Percentiles rank a stretch among this genome's conserved stretches.
phyloP scores from a whole-genome alignment of 2,888 invertebrate genomes.

The Drosophila recens region DNA sequence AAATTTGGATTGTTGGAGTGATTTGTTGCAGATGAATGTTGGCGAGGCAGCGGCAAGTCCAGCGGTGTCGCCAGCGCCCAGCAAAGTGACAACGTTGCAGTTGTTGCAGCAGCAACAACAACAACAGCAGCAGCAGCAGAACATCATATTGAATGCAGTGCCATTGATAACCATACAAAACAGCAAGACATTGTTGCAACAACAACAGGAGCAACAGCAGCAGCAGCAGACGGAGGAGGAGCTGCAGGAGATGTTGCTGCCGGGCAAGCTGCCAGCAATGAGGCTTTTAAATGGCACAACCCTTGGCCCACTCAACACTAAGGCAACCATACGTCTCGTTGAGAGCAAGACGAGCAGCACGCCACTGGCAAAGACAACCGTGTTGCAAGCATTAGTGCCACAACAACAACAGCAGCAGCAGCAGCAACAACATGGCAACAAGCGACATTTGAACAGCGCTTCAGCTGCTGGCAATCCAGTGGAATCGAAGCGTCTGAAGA shows the following conservation, averaged over 20 bases:
- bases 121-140: conserved; percentile 77
- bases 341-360: conserved; percentile 61
- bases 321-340: conserved; percentile 80
- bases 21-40: conserved; percentile 82
- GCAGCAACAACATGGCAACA: conserved; percentile 73
- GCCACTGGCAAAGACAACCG: conserved; percentile 50
- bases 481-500: conserved; percentile 83
- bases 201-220: conserved; percentile 63
- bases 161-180: conserved; percentile 84
- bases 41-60: conserved; percentile 64
- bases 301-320: conserved; percentile 63
- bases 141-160: conserved; percentile 82
- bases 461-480: conserved; percentile 57
- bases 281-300: conserved; percentile 67
- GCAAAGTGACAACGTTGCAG: conserved; percentile 61
- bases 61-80: conserved; percentile 60
- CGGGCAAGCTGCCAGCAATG: conserved; percentile 61
- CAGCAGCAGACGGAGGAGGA: conserved; percentile 54
- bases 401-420: conserved; percentile 63
- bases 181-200: conserved; percentile 77
- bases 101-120: conserved; percentile 65
- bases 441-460: conserved; percentile 75
- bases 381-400: conserved; percentile 56
- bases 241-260: conserved; percentile 56
- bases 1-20: conserved; percentile 85